Conservation (phyloP, 2,888 invertebrate species). For the Acrocyrtus sp. region DNA sequence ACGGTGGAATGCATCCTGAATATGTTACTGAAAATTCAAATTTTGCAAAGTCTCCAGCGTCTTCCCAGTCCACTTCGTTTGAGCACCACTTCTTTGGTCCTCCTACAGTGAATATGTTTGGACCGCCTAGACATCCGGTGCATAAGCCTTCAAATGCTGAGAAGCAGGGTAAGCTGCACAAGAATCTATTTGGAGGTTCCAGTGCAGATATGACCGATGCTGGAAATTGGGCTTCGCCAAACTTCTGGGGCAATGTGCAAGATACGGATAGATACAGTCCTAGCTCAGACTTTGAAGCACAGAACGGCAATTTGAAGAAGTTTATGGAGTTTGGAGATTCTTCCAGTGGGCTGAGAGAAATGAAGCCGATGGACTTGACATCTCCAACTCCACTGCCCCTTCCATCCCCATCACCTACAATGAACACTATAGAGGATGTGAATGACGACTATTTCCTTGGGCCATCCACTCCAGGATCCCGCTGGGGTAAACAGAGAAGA, state of each 20-base stretch:
- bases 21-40: conserved; percentile 13
- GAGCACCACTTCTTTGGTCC: conserved; percentile 34
- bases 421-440: conserved; percentile 17
- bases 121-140: conserved; percentile 19
- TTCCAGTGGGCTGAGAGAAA: conserved; percentile 37
- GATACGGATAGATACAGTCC: conserved; percentile 55
- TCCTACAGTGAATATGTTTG: conserved; percentile 49
- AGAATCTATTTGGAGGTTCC: conserved; percentile 42
- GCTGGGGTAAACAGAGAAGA: conserved; percentile 42
- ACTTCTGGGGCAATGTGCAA: conserved; percentile 48
- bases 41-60: conserved; percentile 13
- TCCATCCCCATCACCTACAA: conserved; percentile 19
- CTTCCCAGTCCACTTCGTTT: too few species aligned
- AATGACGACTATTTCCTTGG: conserved; percentile 22
- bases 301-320: conserved; percentile 24
- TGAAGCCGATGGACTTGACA: conserved; percentile 26
- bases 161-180: conserved; percentile 22
- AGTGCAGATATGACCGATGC: conserved; percentile 42
- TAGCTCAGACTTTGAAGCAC: conserved; percentile 46
- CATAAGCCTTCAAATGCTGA: too few species aligned
- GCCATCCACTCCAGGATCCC: conserved; percentile 27
- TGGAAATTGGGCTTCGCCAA: conserved; percentile 46
- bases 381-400: conserved; percentile 34
- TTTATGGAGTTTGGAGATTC: conserved; percentile 9
- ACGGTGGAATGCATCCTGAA: too few species aligned